phyloP scores from a whole-genome alignment of 2,113 vertebrate species.

The Monopterus albus region DNA sequence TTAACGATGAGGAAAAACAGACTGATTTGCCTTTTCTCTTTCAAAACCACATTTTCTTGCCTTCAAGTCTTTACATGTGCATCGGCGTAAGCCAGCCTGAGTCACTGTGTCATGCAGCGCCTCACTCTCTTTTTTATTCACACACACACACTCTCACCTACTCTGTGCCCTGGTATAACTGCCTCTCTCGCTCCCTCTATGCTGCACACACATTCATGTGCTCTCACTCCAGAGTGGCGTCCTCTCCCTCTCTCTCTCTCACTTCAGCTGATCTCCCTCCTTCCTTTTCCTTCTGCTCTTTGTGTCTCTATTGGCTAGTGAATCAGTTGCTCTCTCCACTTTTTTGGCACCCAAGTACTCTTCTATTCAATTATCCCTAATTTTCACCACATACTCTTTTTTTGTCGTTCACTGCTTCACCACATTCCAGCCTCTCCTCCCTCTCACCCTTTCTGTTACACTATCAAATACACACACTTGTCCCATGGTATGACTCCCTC shows the following conservation, averaged over 20 bases:
- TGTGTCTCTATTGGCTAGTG: conserved; percentile 40
- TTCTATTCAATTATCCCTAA: conserved; percentile 54
- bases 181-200: conserved; percentile 22
- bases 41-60: conserved; percentile 58
- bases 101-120: conserved; percentile 55
- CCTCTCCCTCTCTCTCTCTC: conserved; percentile 22
- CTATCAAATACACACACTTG: conserved; percentile 43
- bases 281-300: conserved; percentile 49
- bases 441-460: conserved; percentile 24
- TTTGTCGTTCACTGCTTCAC: conserved; percentile 9
- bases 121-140: conserved; percentile 54
- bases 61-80: conserved; percentile 51
- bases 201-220: conserved; percentile 18
- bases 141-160: conserved; percentile 66
- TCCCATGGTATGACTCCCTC: conserved; percentile 30
- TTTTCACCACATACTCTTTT: conserved; percentile 50
- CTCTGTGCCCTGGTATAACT: conserved; percentile 54
- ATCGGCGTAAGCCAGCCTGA: conserved; percentile 53
- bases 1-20: conserved; percentile 34
- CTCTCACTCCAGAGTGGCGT: not conserved
- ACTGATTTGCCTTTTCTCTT: conserved; percentile 35
- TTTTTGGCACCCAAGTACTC: conserved; percentile 45
- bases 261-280: conserved; percentile 51
- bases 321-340: conserved; percentile 7
- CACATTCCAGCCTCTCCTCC: conserved; percentile 7